Conservation (phyloP, 2,797 vertebrate species). For the Spinus olivaceus region DNA sequence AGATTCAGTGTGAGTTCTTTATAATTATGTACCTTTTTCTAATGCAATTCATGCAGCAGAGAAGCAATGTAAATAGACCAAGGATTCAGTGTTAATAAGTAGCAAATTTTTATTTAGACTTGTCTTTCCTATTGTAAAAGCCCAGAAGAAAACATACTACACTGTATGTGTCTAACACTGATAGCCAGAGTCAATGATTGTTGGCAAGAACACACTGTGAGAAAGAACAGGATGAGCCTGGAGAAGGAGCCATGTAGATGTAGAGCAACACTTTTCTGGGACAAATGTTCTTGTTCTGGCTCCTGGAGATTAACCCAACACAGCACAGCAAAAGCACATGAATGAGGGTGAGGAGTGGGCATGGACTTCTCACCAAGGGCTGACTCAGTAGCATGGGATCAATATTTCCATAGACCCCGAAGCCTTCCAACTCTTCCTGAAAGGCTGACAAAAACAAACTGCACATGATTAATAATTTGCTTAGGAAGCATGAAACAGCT, state of each 20-base stretch:
- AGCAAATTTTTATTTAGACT: background rate
- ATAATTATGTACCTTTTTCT: background rate
- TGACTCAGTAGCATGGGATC: background rate
- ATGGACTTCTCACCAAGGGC: background rate
- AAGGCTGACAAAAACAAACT: accelerated
- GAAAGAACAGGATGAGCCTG: background rate
- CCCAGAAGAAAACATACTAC: background rate
- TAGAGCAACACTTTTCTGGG: background rate
- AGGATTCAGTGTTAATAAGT: background rate
- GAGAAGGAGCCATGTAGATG: background rate
- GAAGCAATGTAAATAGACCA: background rate
- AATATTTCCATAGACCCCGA: background rate
- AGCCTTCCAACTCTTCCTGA: accelerated
- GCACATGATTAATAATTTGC: background rate
- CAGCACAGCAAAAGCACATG: background rate
- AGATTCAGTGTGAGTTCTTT: background rate
- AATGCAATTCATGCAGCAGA: background rate
- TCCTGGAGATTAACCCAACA: background rate
- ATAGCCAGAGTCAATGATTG: background rate
- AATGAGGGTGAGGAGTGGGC: background rate
- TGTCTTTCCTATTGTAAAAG: background rate
- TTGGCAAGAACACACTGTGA: background rate
- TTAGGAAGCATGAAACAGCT: background rate
- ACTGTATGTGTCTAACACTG: background rate
- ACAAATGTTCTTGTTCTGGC: background rate